Evolutionary conservation across 2,113 vertebrate species (phyloP).

Genomic region (Larimichthys crocea): DNA sequence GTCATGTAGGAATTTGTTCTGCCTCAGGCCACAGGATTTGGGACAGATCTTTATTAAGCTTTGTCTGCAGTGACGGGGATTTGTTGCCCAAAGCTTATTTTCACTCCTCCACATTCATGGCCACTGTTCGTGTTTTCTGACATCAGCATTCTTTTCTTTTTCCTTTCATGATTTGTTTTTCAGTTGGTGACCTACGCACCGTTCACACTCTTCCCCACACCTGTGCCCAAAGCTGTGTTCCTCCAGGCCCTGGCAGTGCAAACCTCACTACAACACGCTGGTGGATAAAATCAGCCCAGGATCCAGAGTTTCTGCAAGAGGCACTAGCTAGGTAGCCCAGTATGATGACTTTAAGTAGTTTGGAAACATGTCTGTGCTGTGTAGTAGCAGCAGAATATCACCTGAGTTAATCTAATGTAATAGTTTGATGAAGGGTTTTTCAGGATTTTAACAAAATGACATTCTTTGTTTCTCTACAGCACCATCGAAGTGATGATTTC

Average conservation of each 20-base stretch:
- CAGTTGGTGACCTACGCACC: constrained; percentile 93
- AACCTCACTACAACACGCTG: constrained; percentile 90
- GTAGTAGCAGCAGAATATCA: background rate
- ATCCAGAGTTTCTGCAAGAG: constrained; percentile 86
- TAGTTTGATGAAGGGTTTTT: background rate
- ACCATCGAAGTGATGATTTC: constrained; percentile 91
- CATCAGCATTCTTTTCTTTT: constrained; percentile 13
- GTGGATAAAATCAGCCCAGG: constrained; percentile 92
- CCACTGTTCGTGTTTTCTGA: background rate
- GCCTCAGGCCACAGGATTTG: constrained; percentile 42
- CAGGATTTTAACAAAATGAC: constrained; percentile 6
- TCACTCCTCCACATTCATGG: background rate
- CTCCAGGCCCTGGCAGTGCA: constrained; percentile 90
- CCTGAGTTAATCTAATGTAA: background rate
- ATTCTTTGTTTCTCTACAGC: constrained; percentile 74
- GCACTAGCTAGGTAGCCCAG: constrained; percentile 88
- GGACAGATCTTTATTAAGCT: constrained; percentile 22
- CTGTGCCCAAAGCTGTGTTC: constrained; percentile 86
- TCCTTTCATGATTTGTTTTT: constrained; percentile 14
- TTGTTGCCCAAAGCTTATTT: background rate
- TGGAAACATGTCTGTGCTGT: background rate
- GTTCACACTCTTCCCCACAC: constrained; percentile 91
- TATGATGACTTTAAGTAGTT: background rate
- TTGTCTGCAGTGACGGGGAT: background rate
- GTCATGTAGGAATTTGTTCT: constrained; percentile 56